Conservation (phyloP, 2,113 vertebrate genomes). For the Myiopsitta monachus region DNA sequence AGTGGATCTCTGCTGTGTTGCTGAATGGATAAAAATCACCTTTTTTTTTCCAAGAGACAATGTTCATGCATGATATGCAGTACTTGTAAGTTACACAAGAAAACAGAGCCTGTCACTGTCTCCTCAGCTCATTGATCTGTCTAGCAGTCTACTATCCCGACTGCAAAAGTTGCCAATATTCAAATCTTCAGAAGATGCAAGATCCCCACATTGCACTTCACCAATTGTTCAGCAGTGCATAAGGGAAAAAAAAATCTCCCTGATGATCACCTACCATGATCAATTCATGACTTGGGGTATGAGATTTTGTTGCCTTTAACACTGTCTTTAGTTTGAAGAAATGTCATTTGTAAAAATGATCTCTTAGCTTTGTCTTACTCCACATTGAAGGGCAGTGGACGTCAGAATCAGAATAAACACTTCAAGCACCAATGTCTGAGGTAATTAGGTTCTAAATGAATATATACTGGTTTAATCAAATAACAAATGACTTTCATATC, state of each 20-base stretch:
- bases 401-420: neutral
- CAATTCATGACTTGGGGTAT: neutral
- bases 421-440: neutral
- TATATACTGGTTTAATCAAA: neutral
- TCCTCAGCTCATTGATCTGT: neutral
- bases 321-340: neutral
- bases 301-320: neutral
- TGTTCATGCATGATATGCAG: neutral
- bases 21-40: neutral
- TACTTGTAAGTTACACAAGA: neutral
- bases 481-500: neutral
- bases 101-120: neutral
- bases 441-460: neutral
- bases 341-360: neutral
- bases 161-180: neutral
- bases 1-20: neutral
- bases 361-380: neutral
- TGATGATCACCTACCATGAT: neutral
- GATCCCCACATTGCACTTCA: neutral
- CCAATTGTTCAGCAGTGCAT: neutral
- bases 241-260: neutral
- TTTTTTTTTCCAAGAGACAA: neutral
- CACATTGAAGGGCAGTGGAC: neutral
- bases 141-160: neutral
- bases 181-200: conserved; percentile 1